Evolutionary conservation across 2,797 vertebrate genomes (phyloP), one percentile per base, ranked within the genome.

Genomic region (Acipenser transmontanus): DNA sequence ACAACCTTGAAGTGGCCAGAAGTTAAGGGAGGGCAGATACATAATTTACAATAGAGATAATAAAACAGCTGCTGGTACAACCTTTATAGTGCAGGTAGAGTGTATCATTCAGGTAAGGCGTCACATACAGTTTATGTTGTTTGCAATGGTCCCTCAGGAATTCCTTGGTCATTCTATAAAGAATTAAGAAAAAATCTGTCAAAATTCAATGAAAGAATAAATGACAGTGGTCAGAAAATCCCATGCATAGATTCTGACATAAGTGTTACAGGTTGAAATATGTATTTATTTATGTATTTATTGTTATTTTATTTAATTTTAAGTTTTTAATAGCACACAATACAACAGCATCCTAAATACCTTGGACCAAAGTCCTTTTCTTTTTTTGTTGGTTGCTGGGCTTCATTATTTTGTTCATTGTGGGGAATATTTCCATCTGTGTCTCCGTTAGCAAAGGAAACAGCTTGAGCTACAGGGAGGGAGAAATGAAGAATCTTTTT

Each of bases 21-120:
- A 34, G 34, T 34, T 34, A 34, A 34, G 4, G 34, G 34, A 4
- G 34, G 34, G 1, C 34, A 34, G 34, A 34, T 34, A 34, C 4
- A 34, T 34, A 34, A 34, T 34, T 34, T 34, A 34, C 34, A 34
- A 34, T 34, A 34, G 34, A 34, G 34, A 34, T 34, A 34, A 34
- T 17, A 34, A 34, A 34, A 34, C 34, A 34, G 34, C 34, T 34
- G 34, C 34, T 34, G 34, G 34, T 34, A 34, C 81, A 87, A 85
- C 97, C 97, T 91, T 96, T 97, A 69, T 85, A 95, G 74, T 99
- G 97, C 73, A 99, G 82, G 68, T 96, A 99, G 54, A 99, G 79
- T 0, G 87, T 88, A 66, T 99, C 96, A 68, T 99, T 98, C 79
- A 98, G 78, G 8, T 68, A 72, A 0, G 97, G 97, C 0, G 93